Base-by-base conservation (phyloP, 2,797 vertebrate genomes). In the Orestias chungarensis region DNA sequence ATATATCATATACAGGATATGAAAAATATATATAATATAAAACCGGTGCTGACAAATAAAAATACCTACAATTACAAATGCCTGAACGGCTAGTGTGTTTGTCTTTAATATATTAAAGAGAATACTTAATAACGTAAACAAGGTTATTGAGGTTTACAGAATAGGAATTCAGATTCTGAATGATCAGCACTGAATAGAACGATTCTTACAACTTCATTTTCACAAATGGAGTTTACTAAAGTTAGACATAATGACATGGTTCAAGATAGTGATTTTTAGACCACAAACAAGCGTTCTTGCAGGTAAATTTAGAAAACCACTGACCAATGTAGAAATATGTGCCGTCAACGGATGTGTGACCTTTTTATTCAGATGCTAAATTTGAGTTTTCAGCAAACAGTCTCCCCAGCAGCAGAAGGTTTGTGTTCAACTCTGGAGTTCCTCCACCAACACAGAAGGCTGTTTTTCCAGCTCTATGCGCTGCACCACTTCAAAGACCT, bases 401-500 rank as follows among this genome's bases (percentile, higher is more conserved):
- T 55, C 7, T 43, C 42, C 8, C 54, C 33, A 40, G 59, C 59
- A 62, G 35, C 12, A 25, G 12, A 42, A 62, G 59, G 65, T 25
- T 25, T 52, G 33, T 23, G 46, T n/a, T 50, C 4, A 12, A 67
- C 31, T 35, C 64, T 49, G 6, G 40, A 44, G 62, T 42, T 44
- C 17, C 25, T 43, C 25, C 27, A 38, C 35, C 7, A 27, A 25
- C 27, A 50, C 23, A 33, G n/a, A 52, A 52, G 33, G 66, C 31
- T 68, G 47, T 40, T 17, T n/a, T 52, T n/a, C 33, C 52, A 12
- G 47, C 47, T 25, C 47, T 68, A n/a, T n/a, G 33, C 33, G 7
- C 35, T 1, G 59, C 23, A 23, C 20, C 35, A 82, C 86, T 82
- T 86, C 84, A 85, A 83, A 88, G 82, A 76, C 78, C 82, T 77